A percentile compares a stretch with the other conserved stretches of the same genome.
phyloP scores from a whole-genome alignment of 2,113 vertebrate species.

The Neodon shergylaensis region DNA sequence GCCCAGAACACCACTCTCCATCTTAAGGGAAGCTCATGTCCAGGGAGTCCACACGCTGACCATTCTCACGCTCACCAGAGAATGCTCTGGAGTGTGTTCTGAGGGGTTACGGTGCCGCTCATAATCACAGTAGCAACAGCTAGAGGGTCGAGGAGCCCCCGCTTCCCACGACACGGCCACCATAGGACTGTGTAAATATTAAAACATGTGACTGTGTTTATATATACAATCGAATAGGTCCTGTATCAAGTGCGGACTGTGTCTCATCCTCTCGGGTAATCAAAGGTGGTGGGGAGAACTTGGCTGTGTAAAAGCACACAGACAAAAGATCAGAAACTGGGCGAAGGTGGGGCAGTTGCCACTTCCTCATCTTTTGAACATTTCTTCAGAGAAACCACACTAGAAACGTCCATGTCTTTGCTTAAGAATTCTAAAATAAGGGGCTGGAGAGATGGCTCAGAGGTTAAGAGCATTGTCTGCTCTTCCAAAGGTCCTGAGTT shows the following conservation, averaged over 20 bases:
- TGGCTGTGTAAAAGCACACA: not conserved
- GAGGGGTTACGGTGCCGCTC: rapidly evolving
- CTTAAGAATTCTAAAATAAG: not conserved
- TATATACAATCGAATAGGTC: not conserved
- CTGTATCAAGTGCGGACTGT: not conserved
- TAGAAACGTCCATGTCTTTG: not conserved
- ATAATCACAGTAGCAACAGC: too few relatives aligned
- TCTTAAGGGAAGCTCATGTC: not conserved
- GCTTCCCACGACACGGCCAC: not conserved
- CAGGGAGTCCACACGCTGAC: not conserved
- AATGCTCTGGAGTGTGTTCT: not conserved
- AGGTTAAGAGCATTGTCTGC: too few relatives aligned
- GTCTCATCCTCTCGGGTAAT: not conserved
- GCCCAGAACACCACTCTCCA: not conserved
- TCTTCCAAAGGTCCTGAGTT: too few relatives aligned
- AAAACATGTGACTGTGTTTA: not conserved
- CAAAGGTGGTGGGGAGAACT: not conserved
- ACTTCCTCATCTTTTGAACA: not conserved
- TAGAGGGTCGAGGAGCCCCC: not conserved
- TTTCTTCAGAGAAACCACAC: not conserved
- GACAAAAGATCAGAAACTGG: not conserved
- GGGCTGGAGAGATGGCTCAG: too few relatives aligned
- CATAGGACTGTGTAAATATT: not conserved
- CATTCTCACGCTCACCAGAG: not conserved
- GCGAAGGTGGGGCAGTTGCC: not conserved